A percentile compares a stretch with the other conserved stretches of the same genome.
Conservation (phyloP, 1,140 invertebrate genomes). For the Sycophila sp. region DNA sequence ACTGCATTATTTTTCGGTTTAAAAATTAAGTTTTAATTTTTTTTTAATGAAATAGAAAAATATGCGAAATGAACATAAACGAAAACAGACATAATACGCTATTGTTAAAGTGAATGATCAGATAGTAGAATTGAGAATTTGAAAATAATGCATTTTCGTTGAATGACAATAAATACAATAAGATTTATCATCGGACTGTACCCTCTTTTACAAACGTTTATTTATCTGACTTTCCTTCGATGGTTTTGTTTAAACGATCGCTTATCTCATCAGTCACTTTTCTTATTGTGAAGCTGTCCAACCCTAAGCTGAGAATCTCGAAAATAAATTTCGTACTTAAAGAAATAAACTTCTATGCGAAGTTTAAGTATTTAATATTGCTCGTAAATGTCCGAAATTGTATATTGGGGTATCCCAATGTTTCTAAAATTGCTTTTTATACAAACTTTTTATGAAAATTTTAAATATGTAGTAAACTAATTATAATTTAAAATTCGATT, state of each 20-base stretch:
- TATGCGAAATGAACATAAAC: no score
- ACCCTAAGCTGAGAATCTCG: neutral
- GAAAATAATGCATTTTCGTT: neutral
- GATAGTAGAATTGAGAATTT: no score
- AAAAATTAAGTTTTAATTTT: no score
- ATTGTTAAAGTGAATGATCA: no score
- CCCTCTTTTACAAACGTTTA: neutral
- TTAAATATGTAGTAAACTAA: no score
- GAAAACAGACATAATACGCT: no score
- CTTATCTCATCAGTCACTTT: slow-evolving; percentile 1
- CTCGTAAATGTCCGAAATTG: neutral
- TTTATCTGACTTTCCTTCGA: neutral
- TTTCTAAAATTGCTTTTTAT: no score
- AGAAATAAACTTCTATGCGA: slow-evolving; percentile 13
- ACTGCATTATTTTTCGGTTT: no score
- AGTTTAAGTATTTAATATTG: neutral
- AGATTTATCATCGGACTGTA: neutral
- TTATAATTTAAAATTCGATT: no score
- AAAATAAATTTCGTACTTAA: slow-evolving; percentile 2
- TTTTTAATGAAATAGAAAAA: no score
- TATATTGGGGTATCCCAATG: no score
- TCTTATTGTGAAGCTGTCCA: neutral
- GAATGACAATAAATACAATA: neutral
- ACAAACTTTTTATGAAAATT: neutral
- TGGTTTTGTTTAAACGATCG: slow-evolving; percentile 3